A percentile compares a stretch with the other conserved stretches of the same genome.
Evolutionary conservation across 1,140 invertebrate genomes (phyloP).

Genomic region (Heliconius hermathena): DNA sequence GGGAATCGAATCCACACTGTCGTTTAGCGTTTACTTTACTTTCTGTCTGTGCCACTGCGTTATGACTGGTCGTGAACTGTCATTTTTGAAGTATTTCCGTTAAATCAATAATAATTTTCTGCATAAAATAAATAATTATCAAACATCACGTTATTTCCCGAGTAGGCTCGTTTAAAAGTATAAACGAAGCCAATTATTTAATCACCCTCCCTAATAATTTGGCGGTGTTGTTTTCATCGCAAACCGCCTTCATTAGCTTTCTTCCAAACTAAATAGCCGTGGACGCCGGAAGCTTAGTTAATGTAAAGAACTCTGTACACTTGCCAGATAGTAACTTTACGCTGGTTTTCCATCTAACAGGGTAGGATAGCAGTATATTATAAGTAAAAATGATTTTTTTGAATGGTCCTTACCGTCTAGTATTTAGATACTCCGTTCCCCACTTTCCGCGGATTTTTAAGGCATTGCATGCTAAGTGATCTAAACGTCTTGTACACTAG

Average conservation of each 20-base stretch:
- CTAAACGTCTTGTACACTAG: no score
- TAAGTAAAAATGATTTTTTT: no score
- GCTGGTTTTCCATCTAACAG: no score
- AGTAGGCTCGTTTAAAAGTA: conserved; percentile 16
- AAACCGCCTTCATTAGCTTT: conserved; percentile 52
- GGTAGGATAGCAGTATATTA: no score
- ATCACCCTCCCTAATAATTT: conserved; percentile 45
- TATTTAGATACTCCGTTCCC: no score
- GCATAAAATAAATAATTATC: neutral
- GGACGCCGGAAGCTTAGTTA: conserved; percentile 22
- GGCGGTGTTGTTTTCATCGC: conserved; percentile 36
- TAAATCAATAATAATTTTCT: neutral
- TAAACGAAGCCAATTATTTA: conserved; percentile 45
- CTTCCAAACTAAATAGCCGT: conserved; percentile 44
- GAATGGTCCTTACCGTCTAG: no score
- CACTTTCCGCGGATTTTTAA: no score
- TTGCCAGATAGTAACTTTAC: neutral
- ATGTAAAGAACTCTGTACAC: conserved; percentile 17
- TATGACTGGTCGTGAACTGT: no score
- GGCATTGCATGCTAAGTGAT: no score
- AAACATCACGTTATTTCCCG: neutral
- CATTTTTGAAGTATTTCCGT: neutral
- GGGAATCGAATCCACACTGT: no score
- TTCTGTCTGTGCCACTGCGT: no score
- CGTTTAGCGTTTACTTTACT: no score